Base-by-base conservation (phyloP, 2,888 invertebrate genomes). In the Dorcus parallelipipedus region DNA sequence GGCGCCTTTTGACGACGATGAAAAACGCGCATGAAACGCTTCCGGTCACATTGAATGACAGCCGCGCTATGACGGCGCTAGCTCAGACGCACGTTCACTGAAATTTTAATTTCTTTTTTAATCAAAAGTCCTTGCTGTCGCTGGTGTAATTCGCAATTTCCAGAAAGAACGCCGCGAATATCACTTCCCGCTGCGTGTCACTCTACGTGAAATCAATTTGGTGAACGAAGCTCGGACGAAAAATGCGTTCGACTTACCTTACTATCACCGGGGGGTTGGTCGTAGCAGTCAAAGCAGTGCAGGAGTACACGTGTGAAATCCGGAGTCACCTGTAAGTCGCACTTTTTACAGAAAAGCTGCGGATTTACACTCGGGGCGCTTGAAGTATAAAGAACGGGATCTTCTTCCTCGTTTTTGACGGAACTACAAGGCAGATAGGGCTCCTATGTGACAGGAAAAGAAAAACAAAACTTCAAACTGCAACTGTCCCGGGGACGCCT, bases 241-340 rank as follows among this genome's bases (percentile, higher is more conserved):
- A 23, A 49, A 23, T 55, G 42, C 4, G 39, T 42, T 20, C 4
- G 39, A 17, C 41, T 33, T 38, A 9, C 43, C 39, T 54, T 38
- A 41, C 52, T 38, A 3, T 52, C 41, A 20, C n/a, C 8, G 38
- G 55, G 52, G 26, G 69, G 66, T 49, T 70, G 55, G 56, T 76
- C 74, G 52, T 64, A 67, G 62, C 76, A 76, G 38, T 73, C 64
- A 59, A 62, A 69, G 61, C 77, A 77, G 56, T 70, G 69, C 39
- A 78, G 64, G 53, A 76, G 64, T 52, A 74, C 74, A 8, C 69
- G 71, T 8, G 62, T 58, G 52, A 69, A 67, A 58, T 75, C 73
- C 6, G 69, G 52, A 10, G 73, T 71, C 57, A 72, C 56, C 65
- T 70, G 69, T 53, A 78, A 65, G 64, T 76, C 73, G 56, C 78